A percentile compares a stretch with the other conserved stretches of the same genome.
Evolutionary conservation across 1,140 invertebrate species (phyloP).

Genomic region (Phymorhynchus buccinoides): DNA sequence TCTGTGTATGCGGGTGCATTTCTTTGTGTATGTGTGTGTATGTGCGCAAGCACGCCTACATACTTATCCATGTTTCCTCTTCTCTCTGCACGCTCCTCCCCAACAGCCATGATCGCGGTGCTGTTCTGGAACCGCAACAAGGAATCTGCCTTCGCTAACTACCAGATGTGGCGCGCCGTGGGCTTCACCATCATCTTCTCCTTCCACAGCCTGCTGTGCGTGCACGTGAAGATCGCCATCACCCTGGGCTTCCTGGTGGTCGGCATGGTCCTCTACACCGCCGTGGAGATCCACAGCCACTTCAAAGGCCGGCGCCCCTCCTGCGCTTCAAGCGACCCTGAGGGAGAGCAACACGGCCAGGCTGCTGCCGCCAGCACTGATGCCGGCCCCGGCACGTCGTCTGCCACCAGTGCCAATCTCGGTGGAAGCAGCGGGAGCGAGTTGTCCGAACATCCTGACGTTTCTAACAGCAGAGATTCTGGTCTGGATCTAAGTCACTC

Average conservation of each 20-base stretch:
- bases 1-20: background rate
- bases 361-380: background rate
- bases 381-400: background rate
- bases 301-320: background rate
- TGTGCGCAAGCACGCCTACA: background rate
- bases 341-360: background rate
- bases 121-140: conserved; percentile 52
- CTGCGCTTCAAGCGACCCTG: background rate
- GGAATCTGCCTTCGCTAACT: conserved; percentile 63
- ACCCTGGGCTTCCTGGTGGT: conserved; percentile 36
- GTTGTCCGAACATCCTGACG: too few relatives aligned
- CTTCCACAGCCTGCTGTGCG: conserved; percentile 60
- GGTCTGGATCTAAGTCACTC: background rate
- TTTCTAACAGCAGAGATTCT: background rate
- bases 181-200: conserved; percentile 59
- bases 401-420: background rate
- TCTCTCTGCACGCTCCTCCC: too few relatives aligned
- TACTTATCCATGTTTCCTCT: too few relatives aligned
- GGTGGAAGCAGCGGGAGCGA: background rate
- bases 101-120: conserved; percentile 56
- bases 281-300: conserved; percentile 37
- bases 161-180: conserved; percentile 56
- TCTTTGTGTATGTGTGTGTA: too few relatives aligned
- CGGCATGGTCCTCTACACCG: conserved; percentile 40
- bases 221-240: conserved; percentile 55